phyloP scores from a whole-genome alignment of 2,113 vertebrate species.

The Nothobranchius kuhntae region DNA sequence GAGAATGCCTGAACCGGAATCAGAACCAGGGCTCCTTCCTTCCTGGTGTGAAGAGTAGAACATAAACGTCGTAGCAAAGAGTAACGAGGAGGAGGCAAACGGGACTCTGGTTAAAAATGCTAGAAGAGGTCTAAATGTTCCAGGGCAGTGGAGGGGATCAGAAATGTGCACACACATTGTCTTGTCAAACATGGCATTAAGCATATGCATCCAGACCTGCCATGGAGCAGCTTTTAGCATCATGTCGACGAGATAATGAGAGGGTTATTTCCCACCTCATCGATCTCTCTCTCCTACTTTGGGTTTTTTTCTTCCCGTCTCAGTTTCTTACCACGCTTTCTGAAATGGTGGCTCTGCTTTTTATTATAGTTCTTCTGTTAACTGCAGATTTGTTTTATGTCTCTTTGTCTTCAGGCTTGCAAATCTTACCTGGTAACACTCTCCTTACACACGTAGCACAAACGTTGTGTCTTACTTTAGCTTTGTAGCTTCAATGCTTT shows the following conservation, averaged over 20 bases:
- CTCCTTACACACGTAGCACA: neutral
- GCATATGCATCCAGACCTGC: neutral
- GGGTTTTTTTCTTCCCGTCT: conserved; percentile 1
- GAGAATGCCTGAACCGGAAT: too few relatives aligned
- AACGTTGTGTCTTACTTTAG: neutral
- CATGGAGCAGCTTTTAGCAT: conserved; percentile 10
- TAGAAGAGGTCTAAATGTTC: neutral
- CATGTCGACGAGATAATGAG: conserved; percentile 9
- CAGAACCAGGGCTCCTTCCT: too few relatives aligned
- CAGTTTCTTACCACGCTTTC: conserved; percentile 5
- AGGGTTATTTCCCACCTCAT: conserved; percentile 8
- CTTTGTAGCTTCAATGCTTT: neutral
- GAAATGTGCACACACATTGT: neutral
- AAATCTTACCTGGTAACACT: neutral
- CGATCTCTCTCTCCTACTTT: neutral
- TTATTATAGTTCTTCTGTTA: neutral
- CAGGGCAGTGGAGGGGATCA: neutral
- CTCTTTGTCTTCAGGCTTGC: neutral
- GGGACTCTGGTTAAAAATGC: neutral
- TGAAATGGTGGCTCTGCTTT: conserved; percentile 7
- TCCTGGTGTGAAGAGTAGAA: too few relatives aligned
- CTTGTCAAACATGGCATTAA: neutral
- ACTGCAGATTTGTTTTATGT: neutral
- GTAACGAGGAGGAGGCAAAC: too few relatives aligned
- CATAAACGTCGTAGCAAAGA: too few relatives aligned